phyloP scores from a whole-genome alignment of 1,140 invertebrate genomes.

The Drosophila biarmipes region DNA sequence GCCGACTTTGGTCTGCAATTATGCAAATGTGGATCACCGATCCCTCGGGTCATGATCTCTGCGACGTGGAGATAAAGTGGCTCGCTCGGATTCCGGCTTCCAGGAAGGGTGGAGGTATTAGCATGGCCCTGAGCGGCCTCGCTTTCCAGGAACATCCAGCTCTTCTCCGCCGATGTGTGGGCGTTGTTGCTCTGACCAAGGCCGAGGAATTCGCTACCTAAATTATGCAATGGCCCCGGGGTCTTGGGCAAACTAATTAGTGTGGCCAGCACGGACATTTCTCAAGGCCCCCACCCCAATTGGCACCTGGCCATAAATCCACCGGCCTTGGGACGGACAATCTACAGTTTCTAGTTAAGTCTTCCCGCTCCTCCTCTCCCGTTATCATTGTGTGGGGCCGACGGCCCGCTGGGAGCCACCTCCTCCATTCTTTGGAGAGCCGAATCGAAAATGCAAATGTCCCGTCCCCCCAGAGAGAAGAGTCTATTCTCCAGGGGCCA shows the following conservation, averaged over 20 bases:
- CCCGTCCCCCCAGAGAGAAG: not conserved
- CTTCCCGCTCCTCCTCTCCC: conserved; percentile 7
- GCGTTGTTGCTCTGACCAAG: conserved; percentile 52
- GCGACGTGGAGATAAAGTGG: not conserved
- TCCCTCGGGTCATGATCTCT: conserved; percentile 37
- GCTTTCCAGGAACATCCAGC: conserved; percentile 65
- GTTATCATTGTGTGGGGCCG: conserved; percentile 64
- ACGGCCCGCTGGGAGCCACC: conserved; percentile 4
- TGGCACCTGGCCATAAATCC: conserved; percentile 50
- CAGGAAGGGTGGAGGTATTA: conserved; percentile 51
- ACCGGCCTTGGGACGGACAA: conserved; percentile 13
- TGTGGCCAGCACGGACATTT: conserved; percentile 54
- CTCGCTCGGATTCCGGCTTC: conserved; percentile 8
- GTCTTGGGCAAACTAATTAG: conserved; percentile 69
- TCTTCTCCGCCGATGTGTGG: conserved; percentile 52
- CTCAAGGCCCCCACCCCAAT: conserved; percentile 33
- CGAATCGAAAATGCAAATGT: conserved; percentile 13
- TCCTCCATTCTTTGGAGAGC: not conserved
- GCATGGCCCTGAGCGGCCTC: conserved; percentile 63
- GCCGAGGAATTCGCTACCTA: conserved; percentile 63
- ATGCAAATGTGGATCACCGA: conserved; percentile 58
- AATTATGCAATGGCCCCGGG: conserved; percentile 73
- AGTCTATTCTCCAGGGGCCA: not conserved
- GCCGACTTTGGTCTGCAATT: conserved; percentile 57
- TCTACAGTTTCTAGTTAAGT: conserved; percentile 68